Base-by-base conservation (phyloP, 2,888 invertebrate species). In the Ormia ochracea region DNA sequence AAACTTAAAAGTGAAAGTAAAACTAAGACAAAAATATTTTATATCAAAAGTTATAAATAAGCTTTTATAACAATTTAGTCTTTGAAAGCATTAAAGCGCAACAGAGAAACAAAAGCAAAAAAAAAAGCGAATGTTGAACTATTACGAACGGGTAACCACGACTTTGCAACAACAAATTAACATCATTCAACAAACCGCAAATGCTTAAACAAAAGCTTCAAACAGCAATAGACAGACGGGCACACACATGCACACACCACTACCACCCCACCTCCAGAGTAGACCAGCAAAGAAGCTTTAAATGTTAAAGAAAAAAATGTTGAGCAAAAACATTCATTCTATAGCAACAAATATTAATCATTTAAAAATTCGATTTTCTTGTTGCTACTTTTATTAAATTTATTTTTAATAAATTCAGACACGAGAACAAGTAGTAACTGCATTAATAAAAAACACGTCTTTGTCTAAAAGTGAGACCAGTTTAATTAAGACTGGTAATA, bases 391-490 rank as follows among this genome's bases (percentile, higher is more conserved):
- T 21, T 38, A 23, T 61, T 50, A 17, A 61, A 43, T 31, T 31
- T 38, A 26, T 19, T 41, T 41, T 58, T 58, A 41, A 26, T 56
- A 38, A 61, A 45, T 58, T 69, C 23, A 33, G 58, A 58, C 54
- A 33, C 33, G 17, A 69, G 58, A 58, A 48, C 45, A 26, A 38
- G 19, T n/a, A n/a, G n/a, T 56, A 58, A 56, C 41, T 33, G 33
- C 36, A 48, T 9, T n/a, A 36, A 38, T 2, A 56, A 31, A 36
- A 43, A 26, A 38, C 14, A 41, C 4, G 23, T 52, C 59, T 79
- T 79, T 79, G 78, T 79, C 70, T 58, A 69, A 63, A 72, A 73
- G 56, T 68, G 36, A 68, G 73, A 69, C 68, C 73, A 79, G 78
- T 74, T 74, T 74, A 19, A 50, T 74, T 66, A 41, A 72, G 41